Evolutionary conservation across 2,797 vertebrate genomes (phyloP).

Genomic region (Acipenser oxyrinchus): DNA sequence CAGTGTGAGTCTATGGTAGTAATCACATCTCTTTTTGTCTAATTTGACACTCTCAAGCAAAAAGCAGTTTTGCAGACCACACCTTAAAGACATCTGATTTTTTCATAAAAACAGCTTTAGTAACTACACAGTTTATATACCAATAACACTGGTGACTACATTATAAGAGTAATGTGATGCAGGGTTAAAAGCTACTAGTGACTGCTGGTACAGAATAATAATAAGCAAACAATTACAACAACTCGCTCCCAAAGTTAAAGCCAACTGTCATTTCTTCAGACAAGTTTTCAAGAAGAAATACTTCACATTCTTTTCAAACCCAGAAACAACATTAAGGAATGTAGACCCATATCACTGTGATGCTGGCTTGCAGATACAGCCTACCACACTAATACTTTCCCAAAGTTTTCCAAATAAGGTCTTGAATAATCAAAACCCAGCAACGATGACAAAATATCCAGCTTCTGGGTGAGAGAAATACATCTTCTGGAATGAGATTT

Average conservation of each 20-base stretch:
- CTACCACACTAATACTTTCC: not conserved
- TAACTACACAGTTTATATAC: too few relatives aligned
- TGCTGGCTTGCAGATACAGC: not conserved
- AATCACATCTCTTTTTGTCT: too few relatives aligned
- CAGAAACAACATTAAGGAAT: constrained; percentile 6
- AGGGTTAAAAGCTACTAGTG: too few relatives aligned
- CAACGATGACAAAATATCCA: not conserved
- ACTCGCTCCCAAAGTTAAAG: not conserved
- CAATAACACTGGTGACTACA: too few relatives aligned
- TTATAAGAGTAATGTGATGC: too few relatives aligned
- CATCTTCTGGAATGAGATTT: too few relatives aligned
- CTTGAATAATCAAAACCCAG: not conserved
- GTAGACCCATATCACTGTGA: constrained; percentile 5
- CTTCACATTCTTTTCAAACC: constrained; percentile 1
- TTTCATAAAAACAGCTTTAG: too few relatives aligned
- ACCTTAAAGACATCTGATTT: too few relatives aligned
- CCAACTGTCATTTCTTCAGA: not conserved
- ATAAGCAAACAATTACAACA: constrained; percentile 1
- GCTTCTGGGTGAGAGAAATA: not conserved
- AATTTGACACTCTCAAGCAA: too few relatives aligned
- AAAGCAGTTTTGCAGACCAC: too few relatives aligned
- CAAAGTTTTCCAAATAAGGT: constrained; percentile 10
- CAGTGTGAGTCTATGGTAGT: too few relatives aligned
- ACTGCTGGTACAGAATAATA: not conserved
- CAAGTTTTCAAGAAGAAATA: constrained; percentile 5